A percentile compares a stretch with the other conserved stretches of the same genome.
These are phyloP conservation scores for Rutilus rutilus DNA, from an alignment of 2,113 vertebrate genomes.

Conservation along the genomic window DNA sequence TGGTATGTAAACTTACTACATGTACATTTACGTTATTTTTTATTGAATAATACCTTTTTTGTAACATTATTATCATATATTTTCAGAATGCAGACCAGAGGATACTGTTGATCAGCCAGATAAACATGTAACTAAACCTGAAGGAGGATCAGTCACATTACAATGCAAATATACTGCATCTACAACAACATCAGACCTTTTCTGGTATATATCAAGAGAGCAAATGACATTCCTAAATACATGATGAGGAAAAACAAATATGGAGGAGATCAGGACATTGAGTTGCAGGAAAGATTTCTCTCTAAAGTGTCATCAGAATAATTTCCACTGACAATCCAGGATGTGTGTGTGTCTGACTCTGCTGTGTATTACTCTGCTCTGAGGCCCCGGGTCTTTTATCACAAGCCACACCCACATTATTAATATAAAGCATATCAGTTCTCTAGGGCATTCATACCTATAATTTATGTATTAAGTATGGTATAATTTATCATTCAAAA, in stretches of 20 bases:
- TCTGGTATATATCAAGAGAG: conserved; percentile 28
- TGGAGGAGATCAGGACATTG: background rate
- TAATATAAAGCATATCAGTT: background rate
- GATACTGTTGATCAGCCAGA: conserved; percentile 14
- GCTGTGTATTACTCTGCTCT: no score
- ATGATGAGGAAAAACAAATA: background rate
- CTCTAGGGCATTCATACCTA: background rate
- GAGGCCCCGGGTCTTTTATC: background rate
- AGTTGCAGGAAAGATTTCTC: background rate
- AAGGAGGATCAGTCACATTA: conserved; percentile 7
- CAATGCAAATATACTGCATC: background rate
- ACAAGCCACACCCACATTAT: background rate
- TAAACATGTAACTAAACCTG: conserved; percentile 7
- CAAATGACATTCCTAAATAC: conserved; percentile 7
- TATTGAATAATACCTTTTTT: background rate
- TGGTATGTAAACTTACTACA: background rate
- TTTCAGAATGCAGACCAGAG: background rate
- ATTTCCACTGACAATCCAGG: background rate
- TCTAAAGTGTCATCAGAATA: background rate
- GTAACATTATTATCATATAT: background rate
- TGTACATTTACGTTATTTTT: background rate
- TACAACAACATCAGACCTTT: background rate
- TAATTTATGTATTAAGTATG: background rate
- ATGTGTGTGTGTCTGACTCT: background rate
- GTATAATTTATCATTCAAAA: background rate